A percentile compares a stretch with the other conserved stretches of the same genome.
Evolutionary conservation across 2,797 vertebrate species (phyloP).

Genomic region (Triplophysa yarkandensis): DNA sequence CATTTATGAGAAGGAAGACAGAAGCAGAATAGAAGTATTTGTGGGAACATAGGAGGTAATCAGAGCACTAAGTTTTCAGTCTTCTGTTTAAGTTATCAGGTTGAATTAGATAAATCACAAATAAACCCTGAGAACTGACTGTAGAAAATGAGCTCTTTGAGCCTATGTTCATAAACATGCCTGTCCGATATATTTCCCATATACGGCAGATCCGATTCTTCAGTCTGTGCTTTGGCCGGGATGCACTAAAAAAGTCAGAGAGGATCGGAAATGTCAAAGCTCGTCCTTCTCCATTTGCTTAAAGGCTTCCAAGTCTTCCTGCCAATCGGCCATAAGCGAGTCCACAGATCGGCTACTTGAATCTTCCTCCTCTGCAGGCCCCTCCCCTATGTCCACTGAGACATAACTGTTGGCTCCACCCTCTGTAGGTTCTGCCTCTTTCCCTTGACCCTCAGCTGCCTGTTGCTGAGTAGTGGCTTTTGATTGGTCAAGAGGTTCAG

Average conservation of each 20-base stretch:
- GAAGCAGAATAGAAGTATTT: slow-evolving; percentile 36
- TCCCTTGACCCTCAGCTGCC: slow-evolving; percentile 53
- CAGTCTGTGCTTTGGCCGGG: slow-evolving; percentile 37
- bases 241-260: slow-evolving; percentile 38
- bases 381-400: slow-evolving; percentile 60
- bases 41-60: slow-evolving; percentile 8
- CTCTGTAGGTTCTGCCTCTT: slow-evolving; percentile 70
- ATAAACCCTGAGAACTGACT: slow-evolving; percentile 37
- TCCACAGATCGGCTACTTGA: slow-evolving; percentile 82
- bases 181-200: slow-evolving; percentile 12
- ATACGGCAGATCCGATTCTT: slow-evolving; percentile 6
- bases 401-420: slow-evolving; percentile 54
- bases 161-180: slow-evolving; percentile 6
- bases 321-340: slow-evolving; percentile 95
- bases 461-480: slow-evolving; percentile 61
- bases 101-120: slow-evolving; percentile 4
- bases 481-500: slow-evolving; percentile 61
- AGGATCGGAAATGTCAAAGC: slow-evolving; percentile 80
- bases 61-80: neutral
- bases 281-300: slow-evolving; percentile 99
- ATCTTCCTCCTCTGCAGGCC: slow-evolving; percentile 71
- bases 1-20: slow-evolving; percentile 61
- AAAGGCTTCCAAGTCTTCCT: slow-evolving; percentile 97
- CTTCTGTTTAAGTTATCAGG: slow-evolving; percentile 12
- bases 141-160: slow-evolving; percentile 32